Base-by-base conservation (phyloP, 2,888 invertebrate genomes). In the Spisula solida region DNA sequence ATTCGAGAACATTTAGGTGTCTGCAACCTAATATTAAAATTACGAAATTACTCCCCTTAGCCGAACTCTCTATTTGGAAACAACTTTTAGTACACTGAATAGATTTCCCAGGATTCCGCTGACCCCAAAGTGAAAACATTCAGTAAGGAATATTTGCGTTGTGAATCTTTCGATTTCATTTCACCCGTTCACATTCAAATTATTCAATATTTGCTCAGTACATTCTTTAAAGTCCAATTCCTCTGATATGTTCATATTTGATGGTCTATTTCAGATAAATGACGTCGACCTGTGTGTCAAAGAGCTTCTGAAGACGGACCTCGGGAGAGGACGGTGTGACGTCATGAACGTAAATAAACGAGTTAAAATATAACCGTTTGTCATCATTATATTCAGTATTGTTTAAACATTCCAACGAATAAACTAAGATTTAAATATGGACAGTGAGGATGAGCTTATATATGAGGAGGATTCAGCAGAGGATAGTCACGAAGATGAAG, bases 371-470 rank as follows among this genome's bases (percentile, higher is more conserved):
- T 81, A 41, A 25, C 10, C 8, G n/a, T 60, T 55, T 14, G 51
- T 41, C 66, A 70, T 86, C 81, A 47, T 84, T 29, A 48, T 78
- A 78, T 70, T 70, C 66, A 51, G 41, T 70, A 75, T 75, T 29
- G 51, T 29, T 14, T 47, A 82, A 48, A 60, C 66, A 80, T 55
- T 78, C 78, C 56, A 82, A 82, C 79, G 60, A 79, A 41, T 29
- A 81, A 51, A 78, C 56, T 20, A 31, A 31, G 79, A 29, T 16
- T 60, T 51, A 86, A 91, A 41, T 81, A 99, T 99, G 99, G 99
- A 99, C 97, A 99, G 98, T 93, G 99, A 99, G 97, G 98, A 99
- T 97, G 99, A 99, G 97, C 98, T 98, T 96, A 97, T 98, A 93
- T 98, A 98, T 87, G 96, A 96, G 97, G 98, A 98, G 96, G 99